Evolutionary conservation across 2,888 invertebrate genomes (phyloP).

Genomic region (Orthosia cruda): DNA sequence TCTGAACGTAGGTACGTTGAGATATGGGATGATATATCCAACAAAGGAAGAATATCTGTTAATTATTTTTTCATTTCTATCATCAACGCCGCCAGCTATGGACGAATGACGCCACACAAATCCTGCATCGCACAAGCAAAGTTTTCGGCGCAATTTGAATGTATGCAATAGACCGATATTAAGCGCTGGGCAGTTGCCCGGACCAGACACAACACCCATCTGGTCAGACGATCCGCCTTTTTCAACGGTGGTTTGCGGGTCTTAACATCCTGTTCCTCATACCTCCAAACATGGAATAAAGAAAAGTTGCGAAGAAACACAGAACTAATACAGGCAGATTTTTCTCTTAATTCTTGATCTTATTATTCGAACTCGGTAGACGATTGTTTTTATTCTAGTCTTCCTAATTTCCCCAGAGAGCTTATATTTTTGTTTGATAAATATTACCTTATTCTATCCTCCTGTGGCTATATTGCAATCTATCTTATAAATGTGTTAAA

Average conservation of each 20-base stretch:
- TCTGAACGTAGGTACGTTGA: no score
- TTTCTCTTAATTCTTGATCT: no score
- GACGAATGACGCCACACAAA: no score
- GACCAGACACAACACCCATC: no score
- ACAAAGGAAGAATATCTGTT: neutral
- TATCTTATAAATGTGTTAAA: slow-evolving; percentile 5
- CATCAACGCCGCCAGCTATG: no score
- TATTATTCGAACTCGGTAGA: neutral
- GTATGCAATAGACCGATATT: no score
- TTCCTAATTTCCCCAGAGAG: slow-evolving; percentile 42
- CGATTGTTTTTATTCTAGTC: neutral
- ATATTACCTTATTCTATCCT: slow-evolving; percentile 14
- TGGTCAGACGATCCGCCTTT: no score
- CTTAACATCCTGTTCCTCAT: no score
- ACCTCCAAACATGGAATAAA: neutral
- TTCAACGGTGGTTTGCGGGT: no score
- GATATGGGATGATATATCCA: neutral
- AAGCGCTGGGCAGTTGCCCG: no score
- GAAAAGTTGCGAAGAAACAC: neutral
- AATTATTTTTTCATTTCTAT: neutral
- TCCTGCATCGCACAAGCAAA: no score
- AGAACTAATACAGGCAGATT: neutral
- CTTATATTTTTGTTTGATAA: slow-evolving; percentile 15
- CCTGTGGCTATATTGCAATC: neutral
- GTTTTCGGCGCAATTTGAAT: no score